phyloP scores from a whole-genome alignment of 2,797 vertebrate species.

The Neosilurus mollespiculum region DNA sequence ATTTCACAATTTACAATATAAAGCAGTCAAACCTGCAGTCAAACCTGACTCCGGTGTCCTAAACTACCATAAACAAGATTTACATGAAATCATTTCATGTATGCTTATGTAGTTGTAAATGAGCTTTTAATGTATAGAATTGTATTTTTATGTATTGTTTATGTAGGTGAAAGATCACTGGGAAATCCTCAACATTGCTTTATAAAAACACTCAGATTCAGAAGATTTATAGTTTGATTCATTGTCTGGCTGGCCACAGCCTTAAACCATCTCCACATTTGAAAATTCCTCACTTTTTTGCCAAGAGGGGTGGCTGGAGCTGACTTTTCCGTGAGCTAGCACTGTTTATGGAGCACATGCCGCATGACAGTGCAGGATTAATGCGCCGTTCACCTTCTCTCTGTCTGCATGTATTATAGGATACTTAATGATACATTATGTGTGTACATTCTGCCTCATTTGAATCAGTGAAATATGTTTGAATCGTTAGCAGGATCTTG shows the following conservation, averaged over 20 bases:
- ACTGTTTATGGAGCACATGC: constrained; percentile 37
- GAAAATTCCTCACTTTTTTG: constrained; percentile 35
- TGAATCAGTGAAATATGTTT: constrained; percentile 19
- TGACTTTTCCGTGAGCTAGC: constrained; percentile 47
- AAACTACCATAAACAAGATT: not conserved
- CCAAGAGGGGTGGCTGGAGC: constrained; percentile 36
- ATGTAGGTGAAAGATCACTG: constrained; percentile 33
- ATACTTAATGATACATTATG: constrained; percentile 44
- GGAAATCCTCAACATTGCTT: constrained; percentile 33
- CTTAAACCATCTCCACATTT: constrained; percentile 38
- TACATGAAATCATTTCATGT: not conserved
- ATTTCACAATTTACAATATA: not conserved
- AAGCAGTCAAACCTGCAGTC: not conserved
- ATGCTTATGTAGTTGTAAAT: not conserved
- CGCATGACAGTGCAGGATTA: constrained; percentile 46
- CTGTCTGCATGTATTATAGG: constrained; percentile 44
- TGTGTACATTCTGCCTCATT: constrained; percentile 43
- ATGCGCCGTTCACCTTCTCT: constrained; percentile 45
- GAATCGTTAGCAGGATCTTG: constrained; percentile 36
- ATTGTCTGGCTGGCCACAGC: constrained; percentile 35
- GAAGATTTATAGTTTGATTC: constrained; percentile 42
- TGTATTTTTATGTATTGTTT: constrained; percentile 19
- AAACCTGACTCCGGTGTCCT: not conserved
- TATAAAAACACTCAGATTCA: constrained; percentile 30
- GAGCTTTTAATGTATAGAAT: not conserved